These are phyloP conservation scores for Leptogaster cylindrica DNA, from an alignment of 2,888 invertebrate genomes.

Conservation along the genomic window DNA sequence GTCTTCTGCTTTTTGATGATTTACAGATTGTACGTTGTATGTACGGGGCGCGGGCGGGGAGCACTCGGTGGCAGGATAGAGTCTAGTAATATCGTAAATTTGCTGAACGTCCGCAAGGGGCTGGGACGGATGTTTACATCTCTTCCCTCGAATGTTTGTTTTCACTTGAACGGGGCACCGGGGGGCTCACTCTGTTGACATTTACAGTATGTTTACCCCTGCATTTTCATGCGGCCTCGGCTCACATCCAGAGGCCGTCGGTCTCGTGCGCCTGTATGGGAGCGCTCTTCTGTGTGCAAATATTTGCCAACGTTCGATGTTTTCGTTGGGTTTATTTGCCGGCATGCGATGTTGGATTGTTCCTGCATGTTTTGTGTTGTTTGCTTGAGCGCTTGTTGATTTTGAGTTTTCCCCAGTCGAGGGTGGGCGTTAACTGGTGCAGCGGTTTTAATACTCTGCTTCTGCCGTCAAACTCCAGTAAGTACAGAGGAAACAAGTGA, in stretches of 20 bases:
- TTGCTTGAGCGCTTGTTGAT: slow-evolving; percentile 31
- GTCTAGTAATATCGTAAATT: no score
- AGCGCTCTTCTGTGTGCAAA: slow-evolving; percentile 12
- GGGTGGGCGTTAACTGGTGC: not conserved
- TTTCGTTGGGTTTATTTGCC: slow-evolving; percentile 27
- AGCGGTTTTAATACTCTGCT: not conserved
- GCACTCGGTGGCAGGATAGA: no score
- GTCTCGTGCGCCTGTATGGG: slow-evolving; percentile 7
- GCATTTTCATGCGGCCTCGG: not conserved
- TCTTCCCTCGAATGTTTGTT: not conserved
- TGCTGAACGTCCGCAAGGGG: not conserved
- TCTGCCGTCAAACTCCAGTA: not conserved
- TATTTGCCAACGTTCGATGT: slow-evolving; percentile 30
- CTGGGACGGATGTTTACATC: slow-evolving; percentile 1
- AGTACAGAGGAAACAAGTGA: not conserved
- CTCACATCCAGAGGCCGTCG: no score
- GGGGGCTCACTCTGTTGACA: slow-evolving; percentile 25
- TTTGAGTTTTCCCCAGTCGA: slow-evolving; percentile 10
- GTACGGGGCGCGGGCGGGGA: no score
- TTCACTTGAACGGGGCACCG: not conserved
- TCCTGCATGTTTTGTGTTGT: slow-evolving; percentile 25
- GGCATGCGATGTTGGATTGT: slow-evolving; percentile 23
- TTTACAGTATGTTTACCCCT: slow-evolving; percentile 17
- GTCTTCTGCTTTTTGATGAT: no score
- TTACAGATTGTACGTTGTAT: no score